Percentiles rank a stretch among this genome's conserved stretches.
Evolutionary conservation across 2,113 vertebrate genomes (phyloP).

Genomic region (Prolemur simus): DNA sequence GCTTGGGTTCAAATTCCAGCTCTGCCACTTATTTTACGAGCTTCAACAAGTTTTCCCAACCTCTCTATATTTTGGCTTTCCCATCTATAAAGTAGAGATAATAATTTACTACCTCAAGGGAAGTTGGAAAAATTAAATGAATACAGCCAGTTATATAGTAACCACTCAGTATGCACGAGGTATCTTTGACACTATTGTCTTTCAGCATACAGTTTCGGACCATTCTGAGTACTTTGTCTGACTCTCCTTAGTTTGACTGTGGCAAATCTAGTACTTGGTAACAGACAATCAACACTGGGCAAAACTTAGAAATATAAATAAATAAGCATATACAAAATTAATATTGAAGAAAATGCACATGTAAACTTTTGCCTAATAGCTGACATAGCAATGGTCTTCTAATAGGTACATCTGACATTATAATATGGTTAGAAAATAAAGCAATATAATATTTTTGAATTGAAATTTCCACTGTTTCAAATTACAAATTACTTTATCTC

Average conservation of each 20-base stretch:
- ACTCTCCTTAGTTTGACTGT: background rate
- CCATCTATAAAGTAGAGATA: background rate
- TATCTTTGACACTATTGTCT: background rate
- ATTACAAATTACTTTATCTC: constrained; percentile 35
- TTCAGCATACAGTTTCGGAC: background rate
- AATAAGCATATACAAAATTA: background rate
- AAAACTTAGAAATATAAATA: background rate
- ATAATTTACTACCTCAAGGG: background rate
- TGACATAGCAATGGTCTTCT: background rate
- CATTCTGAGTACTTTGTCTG: background rate
- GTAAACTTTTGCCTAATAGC: background rate
- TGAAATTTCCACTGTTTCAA: constrained; percentile 41
- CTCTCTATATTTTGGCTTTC: background rate
- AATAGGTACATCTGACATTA: background rate
- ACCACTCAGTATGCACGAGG: background rate
- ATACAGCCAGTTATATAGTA: background rate
- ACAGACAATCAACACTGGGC: background rate
- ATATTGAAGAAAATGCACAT: background rate
- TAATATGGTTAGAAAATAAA: constrained; percentile 35
- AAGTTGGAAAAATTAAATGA: background rate
- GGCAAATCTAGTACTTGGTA: background rate
- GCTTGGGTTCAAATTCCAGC: background rate
- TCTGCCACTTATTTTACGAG: background rate
- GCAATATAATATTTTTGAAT: background rate
- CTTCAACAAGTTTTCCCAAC: background rate